Conservation (phyloP, 35 echinoderm and acorn worm species). For the Anneissia japonica region DNA sequence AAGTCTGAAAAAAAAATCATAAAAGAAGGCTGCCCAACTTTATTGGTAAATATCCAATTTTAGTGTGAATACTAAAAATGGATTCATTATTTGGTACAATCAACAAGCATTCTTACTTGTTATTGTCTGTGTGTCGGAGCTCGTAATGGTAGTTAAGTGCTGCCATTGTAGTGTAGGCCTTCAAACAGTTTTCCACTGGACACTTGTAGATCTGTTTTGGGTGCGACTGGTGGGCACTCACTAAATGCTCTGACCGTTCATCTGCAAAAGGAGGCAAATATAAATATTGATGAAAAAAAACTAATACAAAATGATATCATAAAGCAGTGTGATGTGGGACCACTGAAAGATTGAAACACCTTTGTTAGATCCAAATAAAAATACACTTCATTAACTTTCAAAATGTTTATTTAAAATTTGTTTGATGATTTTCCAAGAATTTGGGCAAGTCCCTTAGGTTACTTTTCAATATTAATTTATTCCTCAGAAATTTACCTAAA, state of each 20-base stretch:
- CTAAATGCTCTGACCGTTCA: conserved; percentile 65
- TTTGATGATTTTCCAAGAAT: no score
- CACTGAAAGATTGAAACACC: not conserved
- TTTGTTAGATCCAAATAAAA: not conserved
- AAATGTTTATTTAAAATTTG: no score
- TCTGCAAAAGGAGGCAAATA: conserved; percentile 51
- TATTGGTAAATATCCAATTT: no score
- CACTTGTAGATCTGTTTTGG: conserved; percentile 80
- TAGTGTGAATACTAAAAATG: no score
- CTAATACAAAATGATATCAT: not conserved
- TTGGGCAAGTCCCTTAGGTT: no score
- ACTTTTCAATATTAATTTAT: no score
- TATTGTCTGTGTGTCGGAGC: conserved; percentile 56
- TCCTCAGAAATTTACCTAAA: no score
- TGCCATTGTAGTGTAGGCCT: conserved; percentile 84
- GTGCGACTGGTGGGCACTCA: conserved; percentile 53
- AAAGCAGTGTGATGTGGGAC: not conserved
- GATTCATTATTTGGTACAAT: no score
- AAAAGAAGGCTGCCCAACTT: no score
- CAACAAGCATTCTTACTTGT: conserved; percentile 70
- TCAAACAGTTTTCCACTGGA: conserved; percentile 75
- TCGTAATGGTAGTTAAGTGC: conserved; percentile 95
- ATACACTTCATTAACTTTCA: no score
- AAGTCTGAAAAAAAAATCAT: no score
- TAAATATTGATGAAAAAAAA: not conserved